Base-by-base conservation (phyloP, 2,113 vertebrate genomes). In the Elephantulus edwardii region DNA sequence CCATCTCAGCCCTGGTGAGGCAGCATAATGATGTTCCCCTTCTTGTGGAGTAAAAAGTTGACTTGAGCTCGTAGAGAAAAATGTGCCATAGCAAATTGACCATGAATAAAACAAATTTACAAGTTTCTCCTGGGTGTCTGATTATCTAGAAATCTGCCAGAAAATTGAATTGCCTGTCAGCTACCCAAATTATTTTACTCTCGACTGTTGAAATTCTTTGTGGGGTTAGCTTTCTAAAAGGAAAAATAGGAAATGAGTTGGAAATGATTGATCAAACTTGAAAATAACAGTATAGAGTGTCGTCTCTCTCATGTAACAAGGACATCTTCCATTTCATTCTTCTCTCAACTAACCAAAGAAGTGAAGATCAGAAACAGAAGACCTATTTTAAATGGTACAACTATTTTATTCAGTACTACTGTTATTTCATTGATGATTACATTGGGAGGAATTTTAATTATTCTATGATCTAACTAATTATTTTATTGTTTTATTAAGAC, bases 121-220 rank as follows among this genome's bases (percentile, higher is more conserved):
- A 95, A 81, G 62, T 96, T 97, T 96, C 95, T 93, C 78, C 64
- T 95, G 90, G 71, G 92, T 95, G 94, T 97, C 96, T 93, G 88
- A 93, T 97, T 96, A 96, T 96, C 92, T 89, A 95, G 90, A 96
- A 97, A 95, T 92, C 93, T 95, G 83, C 90, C 93, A 96, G 88
- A 90, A 96, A 94, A 94, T 90, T 87, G 81, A 96, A 94, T 96
- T 95, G 92, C 87, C 89, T 95, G 91, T 96, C 93, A 94, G 62
- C 64, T 94, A 74, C 81, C 78, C 91, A 96, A 94, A 95, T 95
- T 93, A 95, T 96, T 96, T 96, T 89, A 94, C 38, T 87, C 9
- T 46, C 56, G 85, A 46, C 92, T 95, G 84, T 92, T 93, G 88
- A 89, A 86, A 95, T 91, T 91, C 75, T 94, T 97, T 88, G 80